These are phyloP conservation scores for Jacana jacana DNA, from an alignment of 2,113 vertebrate species.

Conservation along the genomic window DNA sequence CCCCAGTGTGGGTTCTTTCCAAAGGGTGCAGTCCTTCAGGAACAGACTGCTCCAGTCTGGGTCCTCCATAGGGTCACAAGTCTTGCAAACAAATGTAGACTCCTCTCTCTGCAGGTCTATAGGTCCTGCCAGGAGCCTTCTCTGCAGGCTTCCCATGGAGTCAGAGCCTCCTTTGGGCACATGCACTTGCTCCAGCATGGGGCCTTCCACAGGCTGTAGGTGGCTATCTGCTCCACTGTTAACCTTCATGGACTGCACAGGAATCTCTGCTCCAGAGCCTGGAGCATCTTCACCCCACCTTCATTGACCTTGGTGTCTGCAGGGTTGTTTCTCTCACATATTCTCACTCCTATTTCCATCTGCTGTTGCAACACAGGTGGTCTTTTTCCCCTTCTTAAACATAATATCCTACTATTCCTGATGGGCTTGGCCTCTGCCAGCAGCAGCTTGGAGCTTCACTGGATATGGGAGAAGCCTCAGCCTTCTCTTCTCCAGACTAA, in stretches of 20 bases:
- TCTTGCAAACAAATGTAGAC: not conserved
- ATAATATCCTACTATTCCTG: not conserved
- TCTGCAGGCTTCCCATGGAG: not conserved
- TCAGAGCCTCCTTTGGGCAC: not conserved
- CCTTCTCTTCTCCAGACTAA: not conserved
- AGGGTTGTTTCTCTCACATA: not conserved
- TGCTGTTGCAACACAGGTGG: not conserved
- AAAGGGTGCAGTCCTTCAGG: not conserved
- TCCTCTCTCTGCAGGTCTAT: not conserved
- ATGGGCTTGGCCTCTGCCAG: not conserved
- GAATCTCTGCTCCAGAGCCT: not conserved
- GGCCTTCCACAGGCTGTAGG: not conserved
- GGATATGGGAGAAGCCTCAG: not conserved
- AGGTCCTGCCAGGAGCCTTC: not conserved
- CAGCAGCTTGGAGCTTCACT: not conserved
- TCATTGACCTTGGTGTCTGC: not conserved
- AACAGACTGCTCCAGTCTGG: not conserved
- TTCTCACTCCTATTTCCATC: not conserved
- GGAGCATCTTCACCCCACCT: not conserved
- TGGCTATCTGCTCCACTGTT: not conserved
- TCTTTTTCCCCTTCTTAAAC: not conserved
- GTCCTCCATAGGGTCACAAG: not conserved
- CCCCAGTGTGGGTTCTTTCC: not conserved
- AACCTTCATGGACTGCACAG: not conserved
- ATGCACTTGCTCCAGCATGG: not conserved